phyloP scores from a whole-genome alignment of 2,888 invertebrate genomes.

The Caenorhabditis becei region DNA sequence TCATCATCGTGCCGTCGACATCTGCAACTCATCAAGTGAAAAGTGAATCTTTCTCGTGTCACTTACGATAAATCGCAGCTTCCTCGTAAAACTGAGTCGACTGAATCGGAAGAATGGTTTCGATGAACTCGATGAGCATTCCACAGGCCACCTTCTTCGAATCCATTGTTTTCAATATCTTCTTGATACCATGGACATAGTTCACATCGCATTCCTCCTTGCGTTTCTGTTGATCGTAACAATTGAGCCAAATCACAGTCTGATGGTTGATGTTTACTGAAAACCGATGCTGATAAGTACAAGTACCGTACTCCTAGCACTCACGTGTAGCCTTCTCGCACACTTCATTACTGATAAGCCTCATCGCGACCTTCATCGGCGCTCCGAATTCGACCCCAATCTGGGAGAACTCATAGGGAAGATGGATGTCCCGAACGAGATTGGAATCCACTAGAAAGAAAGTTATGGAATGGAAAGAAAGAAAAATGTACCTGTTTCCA shows the following conservation, averaged over 20 bases:
- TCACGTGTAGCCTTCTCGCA: constrained; percentile 27
- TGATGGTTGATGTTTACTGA: constrained; percentile 33
- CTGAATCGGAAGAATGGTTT: background rate
- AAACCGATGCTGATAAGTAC: background rate
- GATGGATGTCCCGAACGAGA: background rate
- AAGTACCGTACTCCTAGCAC: background rate
- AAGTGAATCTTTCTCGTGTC: background rate
- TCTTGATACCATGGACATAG: background rate
- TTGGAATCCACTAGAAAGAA: constrained; percentile 17
- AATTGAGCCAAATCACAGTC: constrained; percentile 10
- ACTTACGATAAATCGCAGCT: constrained; percentile 20
- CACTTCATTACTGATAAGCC: constrained; percentile 11
- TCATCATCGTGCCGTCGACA: background rate
- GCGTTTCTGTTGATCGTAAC: constrained; percentile 25
- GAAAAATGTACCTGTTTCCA: background rate
- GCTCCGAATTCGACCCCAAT: constrained; percentile 26
- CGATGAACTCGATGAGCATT: constrained; percentile 20
- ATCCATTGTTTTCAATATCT: constrained; percentile 10
- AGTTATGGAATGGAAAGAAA: background rate
- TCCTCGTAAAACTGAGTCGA: constrained; percentile 17
- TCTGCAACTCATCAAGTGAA: constrained; percentile 20
- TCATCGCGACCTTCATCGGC: constrained; percentile 8
- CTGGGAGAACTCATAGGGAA: constrained; percentile 27
- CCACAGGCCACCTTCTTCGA: constrained; percentile 24
- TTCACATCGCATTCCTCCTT: constrained; percentile 16